Evolutionary conservation across 1,140 invertebrate genomes (phyloP).

Genomic region (Holotrichia oblita): DNA sequence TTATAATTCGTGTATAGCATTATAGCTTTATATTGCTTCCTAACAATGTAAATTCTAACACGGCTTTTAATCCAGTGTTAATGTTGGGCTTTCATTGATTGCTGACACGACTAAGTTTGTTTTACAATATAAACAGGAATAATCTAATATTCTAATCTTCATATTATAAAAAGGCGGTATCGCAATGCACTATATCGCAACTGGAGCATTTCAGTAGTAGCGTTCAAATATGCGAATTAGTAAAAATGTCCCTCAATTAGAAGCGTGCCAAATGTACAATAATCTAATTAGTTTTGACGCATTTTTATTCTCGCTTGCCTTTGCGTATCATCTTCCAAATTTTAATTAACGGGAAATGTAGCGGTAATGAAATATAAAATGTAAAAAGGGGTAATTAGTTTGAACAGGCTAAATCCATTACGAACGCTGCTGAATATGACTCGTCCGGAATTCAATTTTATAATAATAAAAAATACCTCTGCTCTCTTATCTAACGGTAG

Average conservation of each 20-base stretch:
- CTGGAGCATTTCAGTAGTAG: not conserved
- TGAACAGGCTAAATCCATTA: conserved; percentile 20
- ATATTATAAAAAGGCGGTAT: no score
- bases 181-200: not conserved
- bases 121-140: no score
- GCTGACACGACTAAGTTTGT: no score
- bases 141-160: not conserved
- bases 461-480: conserved; percentile 13
- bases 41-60: no score
- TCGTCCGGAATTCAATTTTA: not conserved
- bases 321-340: conserved; percentile 4
- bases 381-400: conserved; percentile 20
- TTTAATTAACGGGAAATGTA: conserved; percentile 20
- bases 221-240: not conserved
- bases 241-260: not conserved
- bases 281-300: not conserved
- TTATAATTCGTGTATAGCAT: no score
- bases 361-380: conserved; percentile 13
- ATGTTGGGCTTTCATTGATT: no score
- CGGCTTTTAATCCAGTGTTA: no score
- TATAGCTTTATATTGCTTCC: no score
- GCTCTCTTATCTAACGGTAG: not conserved
- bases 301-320: not conserved
- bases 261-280: conserved; percentile 1
- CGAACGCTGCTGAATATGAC: not conserved